Evolutionary conservation across 2,113 vertebrate genomes (phyloP).

Genomic region (Helogale parvula): DNA sequence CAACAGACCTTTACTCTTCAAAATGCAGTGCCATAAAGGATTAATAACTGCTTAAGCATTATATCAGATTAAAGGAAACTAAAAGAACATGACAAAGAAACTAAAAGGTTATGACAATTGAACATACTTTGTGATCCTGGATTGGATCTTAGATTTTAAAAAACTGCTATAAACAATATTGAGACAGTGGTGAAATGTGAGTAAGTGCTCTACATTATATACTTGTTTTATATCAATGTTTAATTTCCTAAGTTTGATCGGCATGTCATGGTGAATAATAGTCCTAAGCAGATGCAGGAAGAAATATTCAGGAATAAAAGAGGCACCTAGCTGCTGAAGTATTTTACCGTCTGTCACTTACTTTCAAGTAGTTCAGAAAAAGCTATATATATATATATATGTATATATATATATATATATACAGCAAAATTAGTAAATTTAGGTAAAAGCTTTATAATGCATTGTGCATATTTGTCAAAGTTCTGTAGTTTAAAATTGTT

Average conservation of each 20-base stretch:
- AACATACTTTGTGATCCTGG: neutral
- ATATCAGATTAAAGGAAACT: slow-evolving; percentile 18
- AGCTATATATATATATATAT: neutral
- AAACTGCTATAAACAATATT: neutral
- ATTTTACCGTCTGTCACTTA: neutral
- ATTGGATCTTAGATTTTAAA: neutral
- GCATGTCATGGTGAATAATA: neutral
- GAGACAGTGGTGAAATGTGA: neutral
- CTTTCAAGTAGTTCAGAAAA: neutral
- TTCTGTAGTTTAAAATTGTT: neutral
- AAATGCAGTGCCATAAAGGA: neutral
- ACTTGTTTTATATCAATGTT: neutral
- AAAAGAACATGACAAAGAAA: neutral
- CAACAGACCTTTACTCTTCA: neutral
- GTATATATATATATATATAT: neutral
- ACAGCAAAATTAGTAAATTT: neutral
- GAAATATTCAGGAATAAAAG: neutral
- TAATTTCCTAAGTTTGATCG: neutral
- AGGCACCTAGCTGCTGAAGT: neutral
- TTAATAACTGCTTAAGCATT: neutral
- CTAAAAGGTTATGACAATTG: neutral
- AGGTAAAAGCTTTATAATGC: neutral
- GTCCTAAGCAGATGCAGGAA: neutral
- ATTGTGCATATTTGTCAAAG: neutral
- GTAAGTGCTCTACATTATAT: neutral